A percentile compares a stretch with the other conserved stretches of the same genome.
These are phyloP conservation scores for Furnarius figulus DNA, from an alignment of 2,113 vertebrate species.

Conservation along the genomic window DNA sequence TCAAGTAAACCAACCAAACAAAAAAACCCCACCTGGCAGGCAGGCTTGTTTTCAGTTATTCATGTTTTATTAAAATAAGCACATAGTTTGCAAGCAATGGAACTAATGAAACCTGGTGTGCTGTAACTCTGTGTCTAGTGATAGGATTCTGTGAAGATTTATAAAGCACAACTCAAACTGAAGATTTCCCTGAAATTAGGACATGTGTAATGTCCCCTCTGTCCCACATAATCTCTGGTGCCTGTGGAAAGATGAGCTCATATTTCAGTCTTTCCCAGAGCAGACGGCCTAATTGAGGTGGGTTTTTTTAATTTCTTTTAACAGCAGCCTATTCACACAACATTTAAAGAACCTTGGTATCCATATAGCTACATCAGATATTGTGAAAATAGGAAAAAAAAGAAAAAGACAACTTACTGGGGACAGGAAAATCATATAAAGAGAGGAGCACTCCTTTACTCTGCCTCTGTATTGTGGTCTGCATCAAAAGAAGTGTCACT, in stretches of 20 bases:
- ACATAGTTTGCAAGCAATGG: not conserved
- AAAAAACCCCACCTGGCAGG: constrained; percentile 10
- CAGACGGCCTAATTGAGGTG: not conserved
- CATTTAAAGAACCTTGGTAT: not conserved
- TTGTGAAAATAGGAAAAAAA: not conserved
- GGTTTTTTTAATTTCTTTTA: not conserved
- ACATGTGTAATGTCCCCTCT: not conserved
- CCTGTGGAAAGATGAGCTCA: constrained; percentile 27
- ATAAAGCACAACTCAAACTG: not conserved
- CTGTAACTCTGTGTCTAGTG: not conserved
- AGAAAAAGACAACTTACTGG: not conserved
- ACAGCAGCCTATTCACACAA: not conserved
- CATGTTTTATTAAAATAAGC: constrained; percentile 25
- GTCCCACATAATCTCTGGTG: not conserved
- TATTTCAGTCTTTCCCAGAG: constrained; percentile 19
- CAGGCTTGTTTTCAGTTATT: not conserved
- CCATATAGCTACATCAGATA: not conserved
- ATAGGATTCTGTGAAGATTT: not conserved
- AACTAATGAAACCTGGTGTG: constrained; percentile 14
- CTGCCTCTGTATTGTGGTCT: not conserved
- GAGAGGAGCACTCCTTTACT: not conserved
- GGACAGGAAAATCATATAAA: not conserved
- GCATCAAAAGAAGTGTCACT: not conserved
- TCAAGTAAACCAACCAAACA: not conserved
- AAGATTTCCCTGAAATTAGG: constrained; percentile 46